Evolutionary conservation across 2,113 vertebrate genomes (phyloP), one percentile per base, ranked within the genome.

Genomic region (Cnemophilus loriae): DNA sequence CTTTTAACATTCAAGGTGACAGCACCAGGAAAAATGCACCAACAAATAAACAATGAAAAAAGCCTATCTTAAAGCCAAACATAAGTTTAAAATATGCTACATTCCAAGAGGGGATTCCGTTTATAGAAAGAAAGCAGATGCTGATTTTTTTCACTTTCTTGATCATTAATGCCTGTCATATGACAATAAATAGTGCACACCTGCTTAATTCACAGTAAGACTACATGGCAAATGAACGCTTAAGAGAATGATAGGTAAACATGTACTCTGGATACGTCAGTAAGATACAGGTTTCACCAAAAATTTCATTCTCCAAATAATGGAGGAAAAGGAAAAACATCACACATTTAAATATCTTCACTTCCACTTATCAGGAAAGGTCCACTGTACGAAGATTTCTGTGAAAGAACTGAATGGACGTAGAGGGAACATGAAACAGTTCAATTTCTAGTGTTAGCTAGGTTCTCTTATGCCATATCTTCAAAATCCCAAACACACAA

Each of bases 311-410:
- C 28, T 63, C 21, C 35, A 89, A 63, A 50, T 21, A 81, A 76
- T 3, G 6, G 13, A 41, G 22, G 14, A 10, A 19, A 33, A 30
- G 6, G 4, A 19, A 70, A 47, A 57, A 10, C 2, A 56, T 9
- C 13, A 57, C 16, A 37, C 16, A 53, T 49, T 49, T 37, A 71
- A 79, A 13, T 37, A 82, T 22, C 27, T 79, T 85, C 33, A 44
- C 3, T 88, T 64, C 16, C 47, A 64, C 33, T 92, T 30, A 60
- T 33, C 4, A 3, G 33, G 18, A 59, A 24, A 75, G 7, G 16
- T 37, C 35, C 59, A 49, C 16, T 0, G 0, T 5, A 39, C 0
- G 0, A 93, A 88, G 52, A 13, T 56, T 75, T 61, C 49, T 56
- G 10, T 41, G 18, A 24, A 68, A 79, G 30, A 79, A n/a, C 35